Base-by-base conservation (phyloP, 2,888 invertebrate genomes). In the Tridacna gigas region DNA sequence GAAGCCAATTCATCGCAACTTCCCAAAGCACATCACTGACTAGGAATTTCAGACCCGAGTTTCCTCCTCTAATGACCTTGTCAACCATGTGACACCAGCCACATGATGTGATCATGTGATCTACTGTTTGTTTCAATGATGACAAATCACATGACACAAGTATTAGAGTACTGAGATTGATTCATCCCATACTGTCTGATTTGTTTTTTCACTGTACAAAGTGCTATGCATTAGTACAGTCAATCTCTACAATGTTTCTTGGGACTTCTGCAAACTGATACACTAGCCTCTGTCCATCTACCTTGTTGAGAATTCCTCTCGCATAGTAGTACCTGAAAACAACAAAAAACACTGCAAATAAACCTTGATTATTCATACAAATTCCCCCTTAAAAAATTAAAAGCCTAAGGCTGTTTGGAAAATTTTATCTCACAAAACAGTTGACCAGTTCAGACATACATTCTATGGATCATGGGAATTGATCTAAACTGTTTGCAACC, bases 221-320 rank as follows among this genome's bases (percentile, higher is more conserved):
- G 2, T 56, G 80, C 82, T 84, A 91, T 61, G 81, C 88, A 75
- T 82, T 88, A 20, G 88, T 88, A 96, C 98, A 98, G 96, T 98
- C 98, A 94, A 99, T 99, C 96, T 99, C 99, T 88, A 99, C 96
- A 94, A 99, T 98, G 96, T 98, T 98, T 96, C 98, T 98, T 94
- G 99, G 99, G 94, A 99, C 98, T 95, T 99, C 99, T 89, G 99
- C 99, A 96, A 99, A 99, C 96, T 99, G 99, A 96, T 99, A 99
- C 84, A 99, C 99, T 92, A 99, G 96, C 90, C 99, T 96, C 95
- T 99, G 99, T 28, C 99, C 99, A 96, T 99, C 99, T 85, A 99
- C 99, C 96, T 99, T 99, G 92, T 99, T 99, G 92, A 99, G 96
- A 94, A 99, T 99, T 90, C 99, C 99, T 90, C 99, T 96, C 95